Conservation (phyloP, 2,888 invertebrate species). For the Amiota mariae region DNA sequence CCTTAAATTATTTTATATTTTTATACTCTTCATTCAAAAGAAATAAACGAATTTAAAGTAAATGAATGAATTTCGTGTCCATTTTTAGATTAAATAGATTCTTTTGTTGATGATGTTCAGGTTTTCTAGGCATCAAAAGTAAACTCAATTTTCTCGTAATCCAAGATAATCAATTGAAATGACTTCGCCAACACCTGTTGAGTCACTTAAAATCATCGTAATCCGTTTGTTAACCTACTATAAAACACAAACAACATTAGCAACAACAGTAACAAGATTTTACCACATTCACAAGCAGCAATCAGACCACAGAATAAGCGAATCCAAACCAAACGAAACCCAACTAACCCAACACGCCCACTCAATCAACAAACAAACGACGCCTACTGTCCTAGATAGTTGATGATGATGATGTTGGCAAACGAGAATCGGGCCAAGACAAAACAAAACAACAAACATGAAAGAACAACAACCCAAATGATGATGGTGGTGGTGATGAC, state of each 20-base stretch:
- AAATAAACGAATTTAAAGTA: too few relatives aligned
- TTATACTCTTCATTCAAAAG: too few relatives aligned
- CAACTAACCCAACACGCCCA: conserved; percentile 9
- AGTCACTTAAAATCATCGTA: neutral
- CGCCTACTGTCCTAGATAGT: conserved; percentile 21
- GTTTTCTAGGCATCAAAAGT: too few relatives aligned
- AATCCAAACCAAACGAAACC: neutral
- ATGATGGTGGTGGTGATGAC: too few relatives aligned
- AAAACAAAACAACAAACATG: conserved; percentile 35
- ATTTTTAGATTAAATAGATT: too few relatives aligned
- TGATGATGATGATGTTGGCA: neutral
- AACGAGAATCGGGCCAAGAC: neutral
- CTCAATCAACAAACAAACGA: conserved; percentile 20
- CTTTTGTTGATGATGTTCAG: too few relatives aligned
- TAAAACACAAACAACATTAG: neutral
- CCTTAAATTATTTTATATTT: too few relatives aligned
- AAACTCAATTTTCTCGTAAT: too few relatives aligned
- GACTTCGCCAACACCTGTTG: too few relatives aligned
- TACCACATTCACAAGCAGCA: conserved; percentile 36
- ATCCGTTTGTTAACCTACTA: neutral
- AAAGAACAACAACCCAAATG: conserved; percentile 22
- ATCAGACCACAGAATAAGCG: conserved; percentile 49
- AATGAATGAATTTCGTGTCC: too few relatives aligned
- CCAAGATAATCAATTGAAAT: too few relatives aligned
- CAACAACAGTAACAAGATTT: neutral